These are phyloP conservation scores for Syrmaticus mikado DNA, from an alignment of 2,113 vertebrate species.

Conservation along the genomic window DNA sequence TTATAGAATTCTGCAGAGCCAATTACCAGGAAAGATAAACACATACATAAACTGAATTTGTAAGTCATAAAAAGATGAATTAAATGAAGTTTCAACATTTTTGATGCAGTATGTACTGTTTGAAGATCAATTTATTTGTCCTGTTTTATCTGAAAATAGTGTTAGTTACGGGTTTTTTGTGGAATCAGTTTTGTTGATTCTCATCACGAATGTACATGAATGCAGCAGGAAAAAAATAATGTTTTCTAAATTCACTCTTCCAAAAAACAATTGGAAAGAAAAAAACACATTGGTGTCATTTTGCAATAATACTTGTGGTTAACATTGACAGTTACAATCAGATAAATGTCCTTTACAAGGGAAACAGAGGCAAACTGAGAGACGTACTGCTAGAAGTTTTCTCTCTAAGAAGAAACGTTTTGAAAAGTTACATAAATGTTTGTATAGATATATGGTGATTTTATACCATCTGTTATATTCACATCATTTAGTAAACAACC, in stretches of 20 bases:
- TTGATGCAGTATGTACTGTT: background rate
- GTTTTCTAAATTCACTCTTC: background rate
- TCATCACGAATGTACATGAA: background rate
- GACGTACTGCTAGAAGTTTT: background rate
- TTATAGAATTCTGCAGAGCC: background rate
- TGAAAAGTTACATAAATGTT: background rate
- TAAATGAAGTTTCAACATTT: background rate
- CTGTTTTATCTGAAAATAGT: background rate
- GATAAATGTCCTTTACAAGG: background rate
- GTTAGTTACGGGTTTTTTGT: background rate
- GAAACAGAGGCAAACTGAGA: background rate
- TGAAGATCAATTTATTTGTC: background rate
- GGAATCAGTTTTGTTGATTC: background rate
- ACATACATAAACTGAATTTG: background rate
- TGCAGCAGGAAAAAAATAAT: background rate
- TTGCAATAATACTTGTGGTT: background rate
- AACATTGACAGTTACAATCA: background rate
- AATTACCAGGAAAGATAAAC: background rate
- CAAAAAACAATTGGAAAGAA: background rate
- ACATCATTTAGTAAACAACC: background rate
- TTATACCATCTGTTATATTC: background rate
- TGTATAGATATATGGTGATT: background rate
- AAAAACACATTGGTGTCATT: background rate
- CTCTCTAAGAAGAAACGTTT: background rate
- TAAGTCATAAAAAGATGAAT: background rate